Evolutionary conservation across 1,140 invertebrate species (phyloP).

Genomic region (Lanistes nyassanus): DNA sequence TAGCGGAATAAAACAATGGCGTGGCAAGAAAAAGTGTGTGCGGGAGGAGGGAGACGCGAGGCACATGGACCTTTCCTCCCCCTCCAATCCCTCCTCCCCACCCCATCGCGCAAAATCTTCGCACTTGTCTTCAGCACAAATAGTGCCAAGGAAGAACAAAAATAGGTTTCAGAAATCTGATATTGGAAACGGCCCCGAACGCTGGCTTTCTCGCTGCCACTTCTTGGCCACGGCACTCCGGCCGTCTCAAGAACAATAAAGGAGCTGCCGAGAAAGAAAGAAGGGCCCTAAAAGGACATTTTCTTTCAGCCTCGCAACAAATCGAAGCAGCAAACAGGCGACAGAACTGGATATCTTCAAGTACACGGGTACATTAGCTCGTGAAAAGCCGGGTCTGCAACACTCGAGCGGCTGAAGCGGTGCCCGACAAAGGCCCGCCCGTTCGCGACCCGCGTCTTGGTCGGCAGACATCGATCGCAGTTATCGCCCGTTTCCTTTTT

Average conservation of each 20-base stretch:
- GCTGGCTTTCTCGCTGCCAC: too few relatives aligned
- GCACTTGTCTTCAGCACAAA: conserved; percentile 22
- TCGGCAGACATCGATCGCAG: conserved; percentile 15
- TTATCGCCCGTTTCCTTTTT: conserved; percentile 18
- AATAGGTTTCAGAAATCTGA: conserved; percentile 21
- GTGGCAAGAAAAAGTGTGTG: neutral
- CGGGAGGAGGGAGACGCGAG: neutral
- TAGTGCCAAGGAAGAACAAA: too few relatives aligned
- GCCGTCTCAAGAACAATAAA: conserved; percentile 3
- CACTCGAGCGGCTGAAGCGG: conserved; percentile 4
- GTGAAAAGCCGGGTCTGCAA: conserved; percentile 1
- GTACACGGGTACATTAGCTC: conserved; percentile 14
- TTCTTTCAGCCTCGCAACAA: conserved; percentile 16
- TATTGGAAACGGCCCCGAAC: neutral
- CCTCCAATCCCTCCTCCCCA: neutral
- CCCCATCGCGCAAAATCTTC: conserved; percentile 5
- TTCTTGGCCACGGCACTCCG: too few relatives aligned
- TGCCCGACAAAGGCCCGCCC: conserved; percentile 14
- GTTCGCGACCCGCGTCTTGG: conserved; percentile 16
- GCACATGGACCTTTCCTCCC: conserved; percentile 12
- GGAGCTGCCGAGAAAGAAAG: neutral
- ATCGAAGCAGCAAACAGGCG: conserved; percentile 26
- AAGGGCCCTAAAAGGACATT: conserved; percentile 12
- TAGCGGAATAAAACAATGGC: conserved; percentile 10
- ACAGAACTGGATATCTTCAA: conserved; percentile 12